Evolutionary conservation across 2,888 invertebrate species (phyloP).

Genomic region (Platypus cylindrus): DNA sequence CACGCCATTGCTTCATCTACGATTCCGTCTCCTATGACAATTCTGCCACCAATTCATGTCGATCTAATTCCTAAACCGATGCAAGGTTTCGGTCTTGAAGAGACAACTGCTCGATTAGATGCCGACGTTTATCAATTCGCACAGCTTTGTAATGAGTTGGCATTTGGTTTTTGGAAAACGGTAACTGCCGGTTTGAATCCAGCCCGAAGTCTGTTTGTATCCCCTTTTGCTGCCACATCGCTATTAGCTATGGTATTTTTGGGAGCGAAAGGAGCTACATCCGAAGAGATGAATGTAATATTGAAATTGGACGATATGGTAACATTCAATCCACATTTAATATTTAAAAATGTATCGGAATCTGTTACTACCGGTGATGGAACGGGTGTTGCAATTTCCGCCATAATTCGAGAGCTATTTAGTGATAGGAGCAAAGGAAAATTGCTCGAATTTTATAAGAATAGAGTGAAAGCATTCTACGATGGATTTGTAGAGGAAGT

Average conservation of each 20-base stretch:
- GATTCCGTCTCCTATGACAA: conserved; percentile 19
- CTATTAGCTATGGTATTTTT: conserved; percentile 83
- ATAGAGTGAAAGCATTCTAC: conserved; percentile 76
- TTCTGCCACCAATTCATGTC: conserved; percentile 32
- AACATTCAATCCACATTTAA: conserved; percentile 79
- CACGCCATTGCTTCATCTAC: conserved; percentile 13
- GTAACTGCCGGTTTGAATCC: conserved; percentile 59
- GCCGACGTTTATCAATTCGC: conserved; percentile 67
- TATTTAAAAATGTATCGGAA: conserved; percentile 75
- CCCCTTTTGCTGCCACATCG: conserved; percentile 75
- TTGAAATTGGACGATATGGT: conserved; percentile 76
- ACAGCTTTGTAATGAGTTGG: conserved; percentile 71
- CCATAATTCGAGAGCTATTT: conserved; percentile 70
- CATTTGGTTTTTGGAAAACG: conserved; percentile 70
- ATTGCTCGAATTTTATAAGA: conserved; percentile 75
- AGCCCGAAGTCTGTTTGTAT: conserved; percentile 64
- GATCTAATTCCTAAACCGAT: conserved; percentile 43
- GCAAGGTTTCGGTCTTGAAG: conserved; percentile 60
- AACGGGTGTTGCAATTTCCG: conserved; percentile 65
- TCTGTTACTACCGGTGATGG: conserved; percentile 53
- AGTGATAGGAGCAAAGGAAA: conserved; percentile 71
- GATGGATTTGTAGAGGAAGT: conserved; percentile 78
- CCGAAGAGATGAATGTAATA: conserved; percentile 82
- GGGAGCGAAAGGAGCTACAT: conserved; percentile 75
- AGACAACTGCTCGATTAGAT: conserved; percentile 56